A percentile compares a stretch with the other conserved stretches of the same genome.
These are phyloP conservation scores for Ylistrum balloti DNA, from an alignment of 1,140 invertebrate genomes.

Conservation along the genomic window DNA sequence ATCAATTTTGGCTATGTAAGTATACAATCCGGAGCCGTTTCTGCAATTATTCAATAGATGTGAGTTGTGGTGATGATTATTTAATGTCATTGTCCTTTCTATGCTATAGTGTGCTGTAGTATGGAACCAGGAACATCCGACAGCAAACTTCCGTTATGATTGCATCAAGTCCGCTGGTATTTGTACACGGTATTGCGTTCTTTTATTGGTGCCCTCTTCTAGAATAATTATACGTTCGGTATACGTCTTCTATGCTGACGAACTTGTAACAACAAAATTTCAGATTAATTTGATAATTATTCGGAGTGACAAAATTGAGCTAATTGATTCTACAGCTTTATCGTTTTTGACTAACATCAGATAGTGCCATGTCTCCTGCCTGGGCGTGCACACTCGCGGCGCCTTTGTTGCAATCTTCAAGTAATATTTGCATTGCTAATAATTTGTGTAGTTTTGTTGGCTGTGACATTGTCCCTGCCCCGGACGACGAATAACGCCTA, in stretches of 20 bases:
- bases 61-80: no score
- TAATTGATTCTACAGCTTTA: not conserved
- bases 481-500: not conserved
- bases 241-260: not conserved
- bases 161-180: not conserved
- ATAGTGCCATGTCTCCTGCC: not conserved
- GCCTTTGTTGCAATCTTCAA: not conserved
- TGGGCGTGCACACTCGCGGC: not conserved
- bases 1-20: no score
- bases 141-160: not conserved
- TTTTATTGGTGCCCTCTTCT: not conserved
- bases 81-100: not conserved
- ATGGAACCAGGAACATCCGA: no score
- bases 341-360: not conserved
- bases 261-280: not conserved
- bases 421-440: conserved; percentile 20
- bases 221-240: conserved; percentile 15
- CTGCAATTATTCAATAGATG: no score
- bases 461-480: not conserved
- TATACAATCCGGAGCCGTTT: no score
- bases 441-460: not conserved
- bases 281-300: not conserved
- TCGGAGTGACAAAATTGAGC: not conserved
- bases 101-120: not conserved
- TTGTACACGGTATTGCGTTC: not conserved